Percentiles rank a stretch among this genome's conserved stretches.
Conservation (phyloP, 2,888 invertebrate genomes). For the Myathropa florea region DNA sequence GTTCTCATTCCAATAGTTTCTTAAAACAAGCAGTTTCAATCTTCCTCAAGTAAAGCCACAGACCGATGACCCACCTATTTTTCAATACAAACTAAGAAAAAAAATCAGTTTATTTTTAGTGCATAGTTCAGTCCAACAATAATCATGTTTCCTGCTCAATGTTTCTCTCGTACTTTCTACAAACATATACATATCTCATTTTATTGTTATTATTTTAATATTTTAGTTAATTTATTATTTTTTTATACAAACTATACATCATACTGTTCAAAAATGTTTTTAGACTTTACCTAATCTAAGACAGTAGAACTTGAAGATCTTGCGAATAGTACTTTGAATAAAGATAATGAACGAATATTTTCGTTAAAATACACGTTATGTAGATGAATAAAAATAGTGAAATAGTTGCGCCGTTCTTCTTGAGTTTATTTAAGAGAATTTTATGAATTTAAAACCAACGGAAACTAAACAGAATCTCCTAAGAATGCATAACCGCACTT, state of each 20-base stretch:
- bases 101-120: slow-evolving; percentile 30
- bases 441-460: neutral
- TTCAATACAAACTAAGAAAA: neutral
- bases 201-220: slow-evolving; percentile 12
- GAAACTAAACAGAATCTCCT: neutral
- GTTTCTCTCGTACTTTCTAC: slow-evolving; percentile 10
- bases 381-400: neutral
- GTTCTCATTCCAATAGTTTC: too few relatives aligned
- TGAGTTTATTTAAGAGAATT: neutral
- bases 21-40: too few relatives aligned
- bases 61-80: slow-evolving; percentile 36
- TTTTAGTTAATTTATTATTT: neutral
- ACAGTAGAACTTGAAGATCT: slow-evolving; percentile 23
- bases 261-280: slow-evolving; percentile 20
- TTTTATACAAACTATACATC: neutral
- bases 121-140: neutral
- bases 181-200: slow-evolving; percentile 45
- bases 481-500: neutral
- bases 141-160: neutral
- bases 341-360: neutral
- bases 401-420: neutral
- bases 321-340: slow-evolving; percentile 40
- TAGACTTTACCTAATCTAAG: slow-evolving; percentile 3
- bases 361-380: neutral
- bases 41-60: neutral